These are phyloP conservation scores for Urophycis tenuis DNA, from an alignment of 2,797 vertebrate species.

Conservation along the genomic window DNA sequence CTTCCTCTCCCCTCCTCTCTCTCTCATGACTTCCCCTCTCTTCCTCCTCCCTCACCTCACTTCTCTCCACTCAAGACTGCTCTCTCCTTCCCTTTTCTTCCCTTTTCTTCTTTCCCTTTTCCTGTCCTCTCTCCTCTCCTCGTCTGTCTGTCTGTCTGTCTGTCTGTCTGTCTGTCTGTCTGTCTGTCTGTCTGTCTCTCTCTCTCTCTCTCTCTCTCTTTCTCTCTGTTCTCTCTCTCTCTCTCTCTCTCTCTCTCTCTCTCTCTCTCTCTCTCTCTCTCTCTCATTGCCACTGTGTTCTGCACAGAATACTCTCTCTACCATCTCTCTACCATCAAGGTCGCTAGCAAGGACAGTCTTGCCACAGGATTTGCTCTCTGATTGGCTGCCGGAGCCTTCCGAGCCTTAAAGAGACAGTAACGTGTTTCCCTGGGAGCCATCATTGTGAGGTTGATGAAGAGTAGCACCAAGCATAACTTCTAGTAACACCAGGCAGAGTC, in stretches of 20 bases:
- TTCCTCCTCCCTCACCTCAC: not conserved
- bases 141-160: not conserved
- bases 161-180: not conserved
- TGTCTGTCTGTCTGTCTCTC: not conserved
- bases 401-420: constrained; percentile 61
- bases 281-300: not conserved
- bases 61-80: not conserved
- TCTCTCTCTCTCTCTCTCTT: not conserved
- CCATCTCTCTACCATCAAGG: constrained; percentile 52
- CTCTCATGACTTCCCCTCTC: not conserved
- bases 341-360: constrained; percentile 58
- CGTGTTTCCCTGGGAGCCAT: constrained; percentile 24
- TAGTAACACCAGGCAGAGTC: not conserved
- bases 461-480: not conserved
- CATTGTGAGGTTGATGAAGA: constrained; percentile 25
- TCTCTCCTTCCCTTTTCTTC: no score
- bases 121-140: not conserved
- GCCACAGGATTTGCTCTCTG: constrained; percentile 30
- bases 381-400: constrained; percentile 50
- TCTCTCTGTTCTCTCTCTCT: not conserved
- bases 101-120: not conserved
- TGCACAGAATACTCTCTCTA: not conserved
- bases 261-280: not conserved
- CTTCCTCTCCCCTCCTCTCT: not conserved
- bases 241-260: not conserved